A percentile compares a stretch with the other conserved stretches of the same genome.
Conservation (phyloP, 1,140 invertebrate species). For the Drosophila pseudoananassae region DNA sequence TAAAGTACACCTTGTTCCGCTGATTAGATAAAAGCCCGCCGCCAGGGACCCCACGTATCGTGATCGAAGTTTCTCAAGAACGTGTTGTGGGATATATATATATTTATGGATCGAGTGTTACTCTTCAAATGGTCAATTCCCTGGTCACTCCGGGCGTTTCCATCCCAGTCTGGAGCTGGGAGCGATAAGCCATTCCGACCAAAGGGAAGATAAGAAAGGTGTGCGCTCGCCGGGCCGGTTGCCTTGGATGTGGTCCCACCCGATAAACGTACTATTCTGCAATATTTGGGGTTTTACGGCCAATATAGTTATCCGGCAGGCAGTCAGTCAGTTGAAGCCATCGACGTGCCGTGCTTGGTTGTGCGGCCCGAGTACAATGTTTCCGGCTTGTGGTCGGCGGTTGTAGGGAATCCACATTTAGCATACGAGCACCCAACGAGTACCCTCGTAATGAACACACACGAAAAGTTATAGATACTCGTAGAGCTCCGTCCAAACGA, state of each 20-base stretch:
- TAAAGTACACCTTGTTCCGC: slow-evolving; percentile 3
- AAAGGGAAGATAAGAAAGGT: slow-evolving; percentile 45
- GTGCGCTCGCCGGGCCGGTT: slow-evolving; percentile 2
- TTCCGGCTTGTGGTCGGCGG: slow-evolving; percentile 34
- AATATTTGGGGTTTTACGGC: slow-evolving; percentile 51
- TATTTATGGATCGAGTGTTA: slow-evolving; percentile 10
- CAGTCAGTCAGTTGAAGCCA: slow-evolving; percentile 55
- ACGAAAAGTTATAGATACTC: slow-evolving; percentile 17
- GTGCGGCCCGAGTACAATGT: slow-evolving; percentile 44
- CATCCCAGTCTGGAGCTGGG: slow-evolving; percentile 7
- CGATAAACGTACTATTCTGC: slow-evolving; percentile 7
- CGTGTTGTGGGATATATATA: neutral
- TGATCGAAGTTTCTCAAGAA: slow-evolving; percentile 21
- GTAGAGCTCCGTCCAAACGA: slow-evolving; percentile 8
- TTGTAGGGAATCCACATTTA: slow-evolving; percentile 30
- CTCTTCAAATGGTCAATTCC: slow-evolving; percentile 33
- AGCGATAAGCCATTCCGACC: slow-evolving; percentile 36
- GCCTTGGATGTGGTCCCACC: slow-evolving; percentile 31
- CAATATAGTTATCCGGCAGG: slow-evolving; percentile 54
- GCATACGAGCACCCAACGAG: neutral
- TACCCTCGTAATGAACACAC: slow-evolving; percentile 19
- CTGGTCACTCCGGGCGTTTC: slow-evolving; percentile 45
- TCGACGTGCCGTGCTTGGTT: slow-evolving; percentile 47
- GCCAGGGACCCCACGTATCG: slow-evolving; percentile 16
- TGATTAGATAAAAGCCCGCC: slow-evolving; percentile 23